These are phyloP conservation scores for Venusia cambrica DNA, from an alignment of 2,888 invertebrate species.

Conservation along the genomic window DNA sequence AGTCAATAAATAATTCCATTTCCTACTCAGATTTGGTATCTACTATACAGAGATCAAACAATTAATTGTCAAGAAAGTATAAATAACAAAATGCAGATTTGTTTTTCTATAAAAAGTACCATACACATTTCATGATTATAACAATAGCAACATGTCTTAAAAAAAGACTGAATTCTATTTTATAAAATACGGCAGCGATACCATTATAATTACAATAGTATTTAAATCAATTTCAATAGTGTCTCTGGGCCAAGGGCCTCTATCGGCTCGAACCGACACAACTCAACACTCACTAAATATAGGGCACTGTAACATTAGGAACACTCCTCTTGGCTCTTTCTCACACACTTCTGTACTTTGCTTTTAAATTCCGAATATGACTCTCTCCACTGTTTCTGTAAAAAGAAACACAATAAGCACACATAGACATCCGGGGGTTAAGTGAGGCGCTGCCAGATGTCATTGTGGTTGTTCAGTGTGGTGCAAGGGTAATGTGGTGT, in stretches of 20 bases:
- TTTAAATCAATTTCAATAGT: constrained; percentile 79
- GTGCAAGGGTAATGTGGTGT: too few species aligned
- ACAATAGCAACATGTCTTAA: constrained; percentile 78
- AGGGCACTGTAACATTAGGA: constrained; percentile 86
- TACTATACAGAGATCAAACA: constrained; percentile 71
- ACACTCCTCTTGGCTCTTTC: constrained; percentile 99
- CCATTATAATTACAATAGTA: constrained; percentile 77
- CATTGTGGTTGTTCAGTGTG: too few species aligned
- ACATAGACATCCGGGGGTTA: neutral
- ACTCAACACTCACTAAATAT: constrained; percentile 76
- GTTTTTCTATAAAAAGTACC: constrained; percentile 74
- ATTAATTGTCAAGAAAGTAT: constrained; percentile 47
- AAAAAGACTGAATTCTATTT: constrained; percentile 76
- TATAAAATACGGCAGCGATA: constrained; percentile 79
- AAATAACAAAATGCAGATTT: constrained; percentile 72
- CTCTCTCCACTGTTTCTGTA: constrained; percentile 99
- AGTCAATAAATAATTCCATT: constrained; percentile 50
- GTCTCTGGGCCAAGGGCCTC: constrained; percentile 66
- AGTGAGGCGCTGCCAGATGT: neutral
- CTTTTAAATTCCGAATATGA: constrained; percentile 98
- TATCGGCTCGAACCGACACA: constrained; percentile 42
- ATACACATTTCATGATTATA: constrained; percentile 75
- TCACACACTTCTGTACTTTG: constrained; percentile 98
- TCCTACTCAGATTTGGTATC: constrained; percentile 61
- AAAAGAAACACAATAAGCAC: constrained; percentile 77